Percentiles rank a stretch among this genome's conserved stretches.
These are phyloP conservation scores for Erebia palarica DNA, from an alignment of 2,888 invertebrate species.

Conservation along the genomic window DNA sequence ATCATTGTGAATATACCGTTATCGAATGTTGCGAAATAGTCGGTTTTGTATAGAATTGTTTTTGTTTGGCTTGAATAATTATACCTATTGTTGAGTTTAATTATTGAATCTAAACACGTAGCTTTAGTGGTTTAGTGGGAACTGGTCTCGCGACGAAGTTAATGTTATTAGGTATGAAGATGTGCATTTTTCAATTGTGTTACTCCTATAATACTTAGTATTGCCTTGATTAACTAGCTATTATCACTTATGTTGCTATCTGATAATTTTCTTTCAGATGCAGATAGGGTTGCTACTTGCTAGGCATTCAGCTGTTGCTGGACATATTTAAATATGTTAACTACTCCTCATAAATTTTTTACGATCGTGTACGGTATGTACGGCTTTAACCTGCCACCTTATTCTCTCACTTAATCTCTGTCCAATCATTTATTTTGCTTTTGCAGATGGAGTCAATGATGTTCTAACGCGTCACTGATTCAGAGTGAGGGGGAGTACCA, in stretches of 20 bases:
- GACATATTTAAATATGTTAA: no score
- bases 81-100: constrained; percentile 36
- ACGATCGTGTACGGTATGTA: no score
- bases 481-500: no score
- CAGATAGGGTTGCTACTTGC: no score
- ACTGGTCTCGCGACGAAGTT: constrained; percentile 21
- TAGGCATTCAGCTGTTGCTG: no score
- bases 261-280: no score
- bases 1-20: neutral
- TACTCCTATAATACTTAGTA: neutral
- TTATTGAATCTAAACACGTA: constrained; percentile 31
- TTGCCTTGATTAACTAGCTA: neutral
- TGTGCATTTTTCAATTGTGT: constrained; percentile 4
- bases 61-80: constrained; percentile 28
- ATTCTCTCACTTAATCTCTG: no score
- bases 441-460: no score
- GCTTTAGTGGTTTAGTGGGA: constrained; percentile 21
- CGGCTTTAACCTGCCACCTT: no score
- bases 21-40: constrained; percentile 8
- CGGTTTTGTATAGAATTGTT: constrained; percentile 16
- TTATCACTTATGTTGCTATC: neutral
- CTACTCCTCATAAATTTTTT: no score
- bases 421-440: no score
- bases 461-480: no score
- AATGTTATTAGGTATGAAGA: constrained; percentile 7